phyloP scores from a whole-genome alignment of 1,140 invertebrate species.

The Contarinia nasturtii region DNA sequence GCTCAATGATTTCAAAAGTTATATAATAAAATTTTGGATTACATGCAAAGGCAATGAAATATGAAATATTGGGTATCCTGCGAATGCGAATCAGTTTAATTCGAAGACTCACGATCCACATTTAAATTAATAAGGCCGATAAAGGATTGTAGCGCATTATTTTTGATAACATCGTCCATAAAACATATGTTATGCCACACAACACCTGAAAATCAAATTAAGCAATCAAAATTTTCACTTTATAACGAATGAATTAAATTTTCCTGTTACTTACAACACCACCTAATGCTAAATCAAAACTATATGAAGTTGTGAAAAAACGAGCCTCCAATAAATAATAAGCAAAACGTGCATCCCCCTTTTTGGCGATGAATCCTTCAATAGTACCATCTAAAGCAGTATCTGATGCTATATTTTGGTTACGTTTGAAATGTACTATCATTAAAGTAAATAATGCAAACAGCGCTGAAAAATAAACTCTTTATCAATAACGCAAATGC shows the following conservation, averaged over 20 bases:
- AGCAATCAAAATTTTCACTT: too few relatives aligned
- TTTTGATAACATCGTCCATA: conserved; percentile 75
- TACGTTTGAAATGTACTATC: conserved; percentile 75
- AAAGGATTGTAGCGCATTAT: conserved; percentile 77
- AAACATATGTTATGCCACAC: conserved; percentile 36
- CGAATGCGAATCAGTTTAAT: too few relatives aligned
- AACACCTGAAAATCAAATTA: too few relatives aligned
- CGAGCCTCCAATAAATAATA: conserved; percentile 35
- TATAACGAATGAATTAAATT: too few relatives aligned
- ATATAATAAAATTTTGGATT: too few relatives aligned
- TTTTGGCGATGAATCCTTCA: conserved; percentile 44
- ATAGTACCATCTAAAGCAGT: conserved; percentile 37
- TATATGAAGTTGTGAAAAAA: conserved; percentile 62
- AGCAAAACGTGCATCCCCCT: conserved; percentile 21
- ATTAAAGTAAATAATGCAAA: conserved; percentile 76
- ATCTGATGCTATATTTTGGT: conserved; percentile 37
- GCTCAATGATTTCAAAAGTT: too few relatives aligned
- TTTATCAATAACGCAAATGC: too few relatives aligned
- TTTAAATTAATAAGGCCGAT: conserved; percentile 44
- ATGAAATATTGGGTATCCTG: too few relatives aligned
- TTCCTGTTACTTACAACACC: conserved; percentile 48
- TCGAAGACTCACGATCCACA: not conserved
- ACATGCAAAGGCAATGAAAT: too few relatives aligned
- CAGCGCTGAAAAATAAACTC: conserved; percentile 40
- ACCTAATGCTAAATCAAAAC: conserved; percentile 61